phyloP scores from a whole-genome alignment of 2,797 vertebrate genomes.

The Pelochelys cantorii region DNA sequence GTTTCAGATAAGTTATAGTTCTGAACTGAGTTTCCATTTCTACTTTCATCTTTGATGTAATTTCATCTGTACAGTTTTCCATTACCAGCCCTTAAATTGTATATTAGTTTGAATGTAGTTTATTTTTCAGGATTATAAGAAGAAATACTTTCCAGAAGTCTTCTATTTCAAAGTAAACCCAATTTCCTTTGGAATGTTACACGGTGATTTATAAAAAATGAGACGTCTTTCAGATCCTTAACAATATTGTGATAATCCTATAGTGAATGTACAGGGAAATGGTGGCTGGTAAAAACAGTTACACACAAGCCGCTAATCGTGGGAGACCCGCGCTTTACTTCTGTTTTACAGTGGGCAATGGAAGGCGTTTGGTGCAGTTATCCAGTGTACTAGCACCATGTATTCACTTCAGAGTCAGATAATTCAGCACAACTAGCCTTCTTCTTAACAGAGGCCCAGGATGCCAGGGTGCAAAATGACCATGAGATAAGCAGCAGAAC shows the following conservation, averaged over 20 bases:
- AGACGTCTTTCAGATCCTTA: neutral
- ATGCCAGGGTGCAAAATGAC: neutral
- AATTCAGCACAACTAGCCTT: neutral
- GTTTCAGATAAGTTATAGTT: slow-evolving; percentile 31
- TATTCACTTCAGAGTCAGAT: neutral
- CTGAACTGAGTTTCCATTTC: slow-evolving; percentile 31
- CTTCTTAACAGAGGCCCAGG: neutral
- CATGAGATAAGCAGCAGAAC: neutral
- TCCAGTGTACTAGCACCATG: neutral
- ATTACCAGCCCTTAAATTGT: neutral
- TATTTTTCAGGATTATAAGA: neutral
- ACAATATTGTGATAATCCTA: neutral
- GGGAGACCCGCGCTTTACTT: neutral
- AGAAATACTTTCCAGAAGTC: neutral
- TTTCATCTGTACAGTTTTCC: neutral
- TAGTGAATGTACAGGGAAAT: neutral
- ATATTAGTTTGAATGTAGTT: neutral
- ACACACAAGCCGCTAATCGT: neutral
- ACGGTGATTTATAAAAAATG: neutral
- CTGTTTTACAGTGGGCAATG: neutral
- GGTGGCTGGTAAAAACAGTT: neutral
- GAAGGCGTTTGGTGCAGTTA: neutral
- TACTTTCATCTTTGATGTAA: slow-evolving; percentile 30
- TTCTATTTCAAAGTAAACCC: neutral
- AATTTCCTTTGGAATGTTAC: neutral